Base-by-base conservation (phyloP, 1,140 invertebrate genomes). In the Caenorhabditis brenneri region DNA sequence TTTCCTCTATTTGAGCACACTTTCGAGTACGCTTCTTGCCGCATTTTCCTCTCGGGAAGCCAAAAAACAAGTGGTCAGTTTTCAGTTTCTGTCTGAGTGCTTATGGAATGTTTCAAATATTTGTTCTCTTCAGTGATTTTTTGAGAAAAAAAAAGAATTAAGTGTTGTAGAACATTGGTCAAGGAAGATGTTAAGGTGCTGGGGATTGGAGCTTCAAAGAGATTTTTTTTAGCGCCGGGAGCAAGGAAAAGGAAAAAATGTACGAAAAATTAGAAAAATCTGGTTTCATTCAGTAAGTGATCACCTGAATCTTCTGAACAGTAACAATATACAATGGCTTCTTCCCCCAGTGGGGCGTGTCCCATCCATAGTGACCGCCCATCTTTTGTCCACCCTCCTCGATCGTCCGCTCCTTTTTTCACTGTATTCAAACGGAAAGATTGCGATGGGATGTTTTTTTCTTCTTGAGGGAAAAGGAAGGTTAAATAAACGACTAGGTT, bases 401-500 rank as follows among this genome's bases (percentile, higher is more conserved):
- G 4, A n/a, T n/a, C n/a, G n/a, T n/a, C n/a, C n/a, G n/a, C n/a
- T n/a, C n/a, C n/a, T n/a, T n/a, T n/a, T n/a, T n/a, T n/a, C n/a
- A n/a, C 15, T 7, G 1, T 55, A 55, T 55, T 55, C 22, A 55
- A 55, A 55, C 53, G 53, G 53, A 27, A 27, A 24, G 7, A n/a
- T 12, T 55, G 19, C 22, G 7, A 7, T 51, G 22, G 24, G 16
- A 9, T 27, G 19, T 55, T n/a, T 22, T 55, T 55, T 55, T 27
- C 27, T 27, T 27, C 15, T 22, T 10, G 15, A 55, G 53, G 22
- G 22, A 55, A 24, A 12, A 10, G 3, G 58, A 36, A 36, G 58
- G 58, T 65, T 65, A 65, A 65, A 65, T 65, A 65, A 65, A 65
- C 58, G 58, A 65, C 58, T 55, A 27, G 53, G 53, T 27, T n/a